These are phyloP conservation scores for Procambarus clarkii DNA, from an alignment of 1,140 invertebrate species.

Conservation along the genomic window DNA sequence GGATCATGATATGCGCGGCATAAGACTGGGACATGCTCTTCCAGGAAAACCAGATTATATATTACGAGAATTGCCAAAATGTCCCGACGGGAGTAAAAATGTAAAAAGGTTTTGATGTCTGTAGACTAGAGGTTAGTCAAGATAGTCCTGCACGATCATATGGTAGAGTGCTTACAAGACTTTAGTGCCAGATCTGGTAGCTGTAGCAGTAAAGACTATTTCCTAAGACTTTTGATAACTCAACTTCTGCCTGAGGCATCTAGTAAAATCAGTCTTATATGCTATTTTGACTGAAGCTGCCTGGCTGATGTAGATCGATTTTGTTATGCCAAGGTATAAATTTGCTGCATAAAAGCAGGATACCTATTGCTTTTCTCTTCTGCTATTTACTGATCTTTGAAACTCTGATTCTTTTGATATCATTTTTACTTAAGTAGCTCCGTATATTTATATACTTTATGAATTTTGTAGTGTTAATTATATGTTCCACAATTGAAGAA, in stretches of 20 bases:
- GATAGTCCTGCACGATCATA: background rate
- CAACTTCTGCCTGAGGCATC: background rate
- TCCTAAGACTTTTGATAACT: background rate
- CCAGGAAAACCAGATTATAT: slow-evolving; percentile 64
- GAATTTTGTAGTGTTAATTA: too few species aligned
- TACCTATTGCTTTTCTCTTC: background rate
- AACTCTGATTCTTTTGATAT: too few species aligned
- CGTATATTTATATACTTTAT: too few species aligned
- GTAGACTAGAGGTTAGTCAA: slow-evolving; percentile 3
- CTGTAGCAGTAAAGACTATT: background rate
- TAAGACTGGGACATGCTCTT: slow-evolving; percentile 52
- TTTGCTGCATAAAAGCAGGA: background rate
- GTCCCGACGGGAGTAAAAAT: slow-evolving; percentile 43
- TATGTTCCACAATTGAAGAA: too few species aligned
- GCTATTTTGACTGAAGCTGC: background rate
- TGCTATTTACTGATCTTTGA: background rate
- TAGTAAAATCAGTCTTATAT: background rate
- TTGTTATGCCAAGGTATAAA: background rate
- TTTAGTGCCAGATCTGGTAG: slow-evolving; percentile 3
- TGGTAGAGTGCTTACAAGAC: background rate
- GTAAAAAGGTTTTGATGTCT: slow-evolving; percentile 34
- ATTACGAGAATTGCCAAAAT: slow-evolving; percentile 52
- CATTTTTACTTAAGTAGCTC: too few species aligned
- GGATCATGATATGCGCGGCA: slow-evolving; percentile 52
- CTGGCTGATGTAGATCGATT: background rate